These are phyloP conservation scores for Chrysomela aeneicollis DNA, from an alignment of 2,888 invertebrate species.

Conservation along the genomic window DNA sequence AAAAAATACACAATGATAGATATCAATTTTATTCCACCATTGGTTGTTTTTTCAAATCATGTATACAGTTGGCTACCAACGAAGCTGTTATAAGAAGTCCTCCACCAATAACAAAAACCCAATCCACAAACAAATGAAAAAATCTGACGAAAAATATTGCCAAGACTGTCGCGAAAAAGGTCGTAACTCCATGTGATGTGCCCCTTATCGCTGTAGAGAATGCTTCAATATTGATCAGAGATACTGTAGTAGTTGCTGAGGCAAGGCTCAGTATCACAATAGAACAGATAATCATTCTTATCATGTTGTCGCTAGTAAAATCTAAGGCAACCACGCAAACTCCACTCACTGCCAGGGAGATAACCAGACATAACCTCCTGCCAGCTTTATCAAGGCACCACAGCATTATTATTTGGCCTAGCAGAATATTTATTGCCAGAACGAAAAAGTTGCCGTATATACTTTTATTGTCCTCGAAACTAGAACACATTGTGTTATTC, in stretches of 20 bases:
- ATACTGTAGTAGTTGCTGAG: slow-evolving; percentile 33
- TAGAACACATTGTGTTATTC: slow-evolving; percentile 31
- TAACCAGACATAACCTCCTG: slow-evolving; percentile 36
- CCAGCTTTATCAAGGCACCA: slow-evolving; percentile 45
- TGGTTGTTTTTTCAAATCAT: slow-evolving; percentile 23
- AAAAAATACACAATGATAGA: background rate
- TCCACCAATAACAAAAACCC: slow-evolving; percentile 26
- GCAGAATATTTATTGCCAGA: slow-evolving; percentile 40
- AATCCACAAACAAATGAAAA: slow-evolving; percentile 24
- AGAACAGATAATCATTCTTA: slow-evolving; percentile 30
- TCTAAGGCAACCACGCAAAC: slow-evolving; percentile 21
- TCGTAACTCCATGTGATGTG: slow-evolving; percentile 40
- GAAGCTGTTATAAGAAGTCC: slow-evolving; percentile 15
- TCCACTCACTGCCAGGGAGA: slow-evolving; percentile 22
- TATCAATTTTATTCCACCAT: slow-evolving; percentile 24
- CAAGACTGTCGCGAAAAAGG: slow-evolving; percentile 27
- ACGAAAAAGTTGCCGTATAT: slow-evolving; percentile 43
- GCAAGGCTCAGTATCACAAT: slow-evolving; percentile 35
- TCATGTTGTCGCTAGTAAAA: slow-evolving; percentile 22
- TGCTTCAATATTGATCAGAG: slow-evolving; percentile 46
- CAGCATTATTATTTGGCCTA: slow-evolving; percentile 44
- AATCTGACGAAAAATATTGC: slow-evolving; percentile 29
- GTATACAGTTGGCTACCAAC: slow-evolving; percentile 12
- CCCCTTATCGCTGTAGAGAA: slow-evolving; percentile 49
- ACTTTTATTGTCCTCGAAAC: slow-evolving; percentile 24